phyloP scores from a whole-genome alignment of 2,113 vertebrate species.

The Elgaria multicarinata region DNA sequence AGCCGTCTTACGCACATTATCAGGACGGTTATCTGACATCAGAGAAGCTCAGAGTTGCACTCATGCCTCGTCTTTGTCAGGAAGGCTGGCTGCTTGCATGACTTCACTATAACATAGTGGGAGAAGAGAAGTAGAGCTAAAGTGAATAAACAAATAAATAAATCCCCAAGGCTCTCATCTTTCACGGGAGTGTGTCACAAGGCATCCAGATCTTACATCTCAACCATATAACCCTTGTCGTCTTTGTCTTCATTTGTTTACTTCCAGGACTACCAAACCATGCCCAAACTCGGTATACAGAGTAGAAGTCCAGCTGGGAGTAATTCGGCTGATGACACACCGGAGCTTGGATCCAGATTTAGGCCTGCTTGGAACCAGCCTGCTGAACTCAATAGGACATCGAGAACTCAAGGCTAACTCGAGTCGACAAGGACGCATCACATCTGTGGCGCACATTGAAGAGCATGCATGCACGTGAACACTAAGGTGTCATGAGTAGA shows the following conservation, averaged over 20 bases:
- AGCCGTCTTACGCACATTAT: background rate
- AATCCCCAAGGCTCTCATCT: background rate
- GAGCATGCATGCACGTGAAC: too few relatives aligned
- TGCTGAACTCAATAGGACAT: too few relatives aligned
- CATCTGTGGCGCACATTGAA: too few relatives aligned
- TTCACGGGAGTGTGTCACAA: background rate
- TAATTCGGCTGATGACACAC: background rate
- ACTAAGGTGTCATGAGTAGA: too few relatives aligned
- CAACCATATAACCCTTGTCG: background rate
- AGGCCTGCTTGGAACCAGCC: too few relatives aligned
- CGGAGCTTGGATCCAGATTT: background rate
- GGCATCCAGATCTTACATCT: background rate
- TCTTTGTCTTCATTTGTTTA: rapidly evolving
- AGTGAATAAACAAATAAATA: background rate
- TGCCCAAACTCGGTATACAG: background rate
- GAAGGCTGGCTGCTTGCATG: rapidly evolving
- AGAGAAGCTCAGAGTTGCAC: conserved; percentile 5
- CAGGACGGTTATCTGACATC: conserved; percentile 34
- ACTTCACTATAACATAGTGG: background rate
- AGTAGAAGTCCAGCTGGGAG: background rate
- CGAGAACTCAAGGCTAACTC: too few relatives aligned
- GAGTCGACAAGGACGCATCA: too few relatives aligned
- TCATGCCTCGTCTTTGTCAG: background rate
- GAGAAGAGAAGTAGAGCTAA: background rate
- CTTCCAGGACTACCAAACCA: background rate